phyloP scores from a whole-genome alignment of 2,888 invertebrate genomes.

The Agrochola lychnidis region DNA sequence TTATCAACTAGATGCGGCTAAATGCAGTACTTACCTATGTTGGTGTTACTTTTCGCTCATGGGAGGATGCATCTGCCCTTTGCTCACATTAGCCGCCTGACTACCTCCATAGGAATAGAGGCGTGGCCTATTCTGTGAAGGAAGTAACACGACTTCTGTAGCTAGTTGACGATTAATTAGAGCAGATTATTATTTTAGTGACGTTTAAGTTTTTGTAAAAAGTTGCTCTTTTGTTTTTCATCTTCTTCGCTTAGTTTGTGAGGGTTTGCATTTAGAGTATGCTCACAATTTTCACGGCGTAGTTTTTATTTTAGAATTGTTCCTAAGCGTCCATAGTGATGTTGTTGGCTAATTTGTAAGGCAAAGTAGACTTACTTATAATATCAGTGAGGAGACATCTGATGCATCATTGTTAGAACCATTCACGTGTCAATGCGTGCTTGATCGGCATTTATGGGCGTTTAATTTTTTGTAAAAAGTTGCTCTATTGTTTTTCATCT shows the following conservation, averaged over 20 bases:
- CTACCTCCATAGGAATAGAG: constrained; percentile 34
- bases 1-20: not conserved
- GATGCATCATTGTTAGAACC: too few relatives aligned
- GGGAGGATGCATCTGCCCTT: constrained; percentile 53
- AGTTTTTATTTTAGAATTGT: not conserved
- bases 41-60: constrained; percentile 3
- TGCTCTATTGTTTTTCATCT: not conserved
- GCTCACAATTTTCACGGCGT: too few relatives aligned
- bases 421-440: too few relatives aligned
- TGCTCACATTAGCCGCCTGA: constrained; percentile 60
- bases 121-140: constrained; percentile 48
- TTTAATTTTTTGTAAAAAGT: not conserved
- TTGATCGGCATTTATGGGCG: too few relatives aligned
- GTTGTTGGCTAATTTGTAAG: not conserved
- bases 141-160: constrained; percentile 18
- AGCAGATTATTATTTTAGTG: not conserved
- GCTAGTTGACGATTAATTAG: not conserved
- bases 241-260: not conserved
- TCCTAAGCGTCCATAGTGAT: not conserved
- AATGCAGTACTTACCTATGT: constrained; percentile 3
- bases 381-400: too few relatives aligned
- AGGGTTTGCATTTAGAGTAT: not conserved
- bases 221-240: not conserved
- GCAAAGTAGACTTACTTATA: too few relatives aligned
- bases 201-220: not conserved